A percentile compares a stretch with the other conserved stretches of the same genome.
Evolutionary conservation across 2,797 vertebrate species (phyloP).

Genomic region (Helicolenus hilgendorfi): DNA sequence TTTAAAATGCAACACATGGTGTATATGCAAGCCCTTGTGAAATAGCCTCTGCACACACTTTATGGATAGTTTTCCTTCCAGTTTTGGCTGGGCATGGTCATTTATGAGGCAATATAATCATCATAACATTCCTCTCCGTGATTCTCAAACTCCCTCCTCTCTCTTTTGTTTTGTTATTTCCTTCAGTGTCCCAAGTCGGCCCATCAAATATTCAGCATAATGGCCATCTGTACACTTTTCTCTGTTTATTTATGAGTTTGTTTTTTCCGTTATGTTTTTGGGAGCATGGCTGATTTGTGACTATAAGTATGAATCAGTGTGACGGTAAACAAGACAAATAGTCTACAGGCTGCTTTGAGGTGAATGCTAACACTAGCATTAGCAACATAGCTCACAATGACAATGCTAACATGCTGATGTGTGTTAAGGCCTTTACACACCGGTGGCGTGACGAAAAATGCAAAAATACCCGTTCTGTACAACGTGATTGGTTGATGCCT

Average conservation of each 20-base stretch:
- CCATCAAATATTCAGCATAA: slow-evolving; percentile 26
- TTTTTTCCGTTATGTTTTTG: not conserved
- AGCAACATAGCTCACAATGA: not conserved
- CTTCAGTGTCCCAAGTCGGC: not conserved
- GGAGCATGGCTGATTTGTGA: not conserved
- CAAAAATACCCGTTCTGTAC: too few species aligned
- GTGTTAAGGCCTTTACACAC: too few species aligned
- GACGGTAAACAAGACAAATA: not conserved
- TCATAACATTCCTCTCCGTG: slow-evolving; percentile 33
- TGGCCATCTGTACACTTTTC: not conserved
- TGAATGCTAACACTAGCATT: not conserved
- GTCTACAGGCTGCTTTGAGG: not conserved
- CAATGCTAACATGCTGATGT: not conserved
- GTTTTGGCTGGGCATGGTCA: slow-evolving; percentile 2
- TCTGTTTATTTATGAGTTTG: not conserved
- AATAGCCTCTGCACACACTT: not conserved
- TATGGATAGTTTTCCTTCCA: slow-evolving; percentile 18
- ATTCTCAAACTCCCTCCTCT: not conserved
- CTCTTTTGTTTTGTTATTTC: slow-evolving; percentile 1
- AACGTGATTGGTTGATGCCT: too few species aligned
- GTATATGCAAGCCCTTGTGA: not conserved
- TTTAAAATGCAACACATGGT: not conserved
- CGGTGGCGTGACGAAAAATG: too few species aligned
- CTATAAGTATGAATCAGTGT: not conserved
- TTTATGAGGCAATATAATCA: slow-evolving; percentile 44